Conservation (phyloP, 2,888 invertebrate species). For the Hemaris fuciformis region DNA sequence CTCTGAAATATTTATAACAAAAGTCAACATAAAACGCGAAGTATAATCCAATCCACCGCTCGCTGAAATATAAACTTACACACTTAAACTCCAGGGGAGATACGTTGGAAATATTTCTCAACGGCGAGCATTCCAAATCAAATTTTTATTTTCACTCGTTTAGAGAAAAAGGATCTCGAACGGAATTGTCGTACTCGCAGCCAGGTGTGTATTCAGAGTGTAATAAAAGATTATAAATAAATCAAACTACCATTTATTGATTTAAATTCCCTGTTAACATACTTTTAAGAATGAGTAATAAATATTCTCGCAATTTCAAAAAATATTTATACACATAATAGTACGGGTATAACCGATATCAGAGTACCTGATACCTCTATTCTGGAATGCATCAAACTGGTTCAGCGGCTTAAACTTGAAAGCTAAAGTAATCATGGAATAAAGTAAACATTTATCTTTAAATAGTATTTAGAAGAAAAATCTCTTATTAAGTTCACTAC, state of each 20-base stretch:
- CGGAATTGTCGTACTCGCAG: constrained; percentile 30
- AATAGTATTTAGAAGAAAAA: no score
- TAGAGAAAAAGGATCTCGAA: constrained; percentile 33
- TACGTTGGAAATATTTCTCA: constrained; percentile 1
- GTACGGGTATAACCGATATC: no score
- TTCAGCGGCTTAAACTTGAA: no score
- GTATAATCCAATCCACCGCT: neutral
- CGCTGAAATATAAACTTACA: neutral
- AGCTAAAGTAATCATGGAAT: no score
- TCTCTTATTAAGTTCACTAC: no score
- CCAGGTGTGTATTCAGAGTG: neutral
- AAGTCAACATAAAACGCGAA: neutral
- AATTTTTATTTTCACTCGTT: constrained; percentile 39
- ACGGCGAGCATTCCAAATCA: constrained; percentile 29
- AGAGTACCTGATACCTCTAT: no score
- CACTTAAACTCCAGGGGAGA: neutral
- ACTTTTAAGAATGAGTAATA: no score
- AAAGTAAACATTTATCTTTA: no score
- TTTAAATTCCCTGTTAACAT: no score
- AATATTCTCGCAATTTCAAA: no score
- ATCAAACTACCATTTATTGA: neutral
- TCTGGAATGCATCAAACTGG: no score
- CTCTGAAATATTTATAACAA: neutral
- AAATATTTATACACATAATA: no score
- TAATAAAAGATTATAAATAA: neutral